Base-by-base conservation (phyloP, 1,140 invertebrate species). In the Anoplolepis gracilipes region DNA sequence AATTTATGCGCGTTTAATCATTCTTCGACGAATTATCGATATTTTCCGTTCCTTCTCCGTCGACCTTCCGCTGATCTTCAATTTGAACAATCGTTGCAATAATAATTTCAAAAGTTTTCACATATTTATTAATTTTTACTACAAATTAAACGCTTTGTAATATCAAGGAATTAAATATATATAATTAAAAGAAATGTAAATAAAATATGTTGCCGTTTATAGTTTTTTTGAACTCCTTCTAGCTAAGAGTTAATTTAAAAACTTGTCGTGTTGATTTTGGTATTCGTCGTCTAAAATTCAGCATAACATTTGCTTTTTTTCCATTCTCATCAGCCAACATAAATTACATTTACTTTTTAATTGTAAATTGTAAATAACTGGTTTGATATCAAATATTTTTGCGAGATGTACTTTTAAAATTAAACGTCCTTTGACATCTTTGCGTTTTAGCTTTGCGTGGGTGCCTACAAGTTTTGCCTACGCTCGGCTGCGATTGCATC, bases 391-490 rank as follows among this genome's bases (percentile, higher is more conserved):
- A 39, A 28, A 13, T 79, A 39, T 42, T 30, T 55, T 70, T 39
- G n/a, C 16, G 16, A 10, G 46, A 39, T 53, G 30, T 10, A 28
- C 8, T 81, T 59, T 70, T 57, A 10, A 70, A 70, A 59, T 70
- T 69, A 61, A 59, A 82, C 36, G 4, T 7, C 13, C 2, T 36
- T 73, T 46, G 36, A 82, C 19, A 30, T 33, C 13, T 82, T 42
- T n/a, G 65, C 33, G 49, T 42, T 19, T 39, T 59, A 59, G 13
- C 67, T 82, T 62, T 42, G 67, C 36, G 36, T 72, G 53, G 78
- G 67, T 72, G 67, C 59, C 72, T 82, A 59, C 28, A 82, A 82
- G 36, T 82, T 79, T 7, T 25, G 62, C 76, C 22, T n/a, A n/a
- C n/a, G n/a, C n/a, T 33, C 22, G 5, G 8, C 39, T 49, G 39